Base-by-base conservation (phyloP, 2,797 vertebrate species). In the Eremophila alpestris region DNA sequence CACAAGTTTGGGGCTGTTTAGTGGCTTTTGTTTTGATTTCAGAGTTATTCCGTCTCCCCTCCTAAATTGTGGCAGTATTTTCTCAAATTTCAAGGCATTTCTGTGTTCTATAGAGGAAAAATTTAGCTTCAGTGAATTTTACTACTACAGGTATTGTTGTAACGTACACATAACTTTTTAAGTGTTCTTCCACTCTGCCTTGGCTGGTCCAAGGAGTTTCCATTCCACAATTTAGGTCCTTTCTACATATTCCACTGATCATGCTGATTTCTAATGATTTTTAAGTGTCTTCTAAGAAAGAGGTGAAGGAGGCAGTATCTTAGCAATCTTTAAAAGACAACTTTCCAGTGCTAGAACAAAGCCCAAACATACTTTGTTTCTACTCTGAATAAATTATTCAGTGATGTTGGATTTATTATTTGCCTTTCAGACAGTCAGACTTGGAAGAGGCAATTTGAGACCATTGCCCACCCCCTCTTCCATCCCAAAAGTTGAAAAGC, bases 31-130 rank as follows among this genome's bases (percentile, higher is more conserved):
- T 7, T 79, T 65, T 29, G 5, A 7, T 51, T n/a, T 45, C 17
- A 43, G 38, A 27, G 11, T 15, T 41, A 9, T 16, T 32, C 4
- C 0, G 0, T 40, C 3, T 4, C 2, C 8, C 3, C 1, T 58
- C 5, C 2, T 21, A 20, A 29, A 43, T 26, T 24, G 34, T n/a
- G 8, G 10, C 6, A 48, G 7, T 3, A 17, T 88, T 88, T 94
- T 82, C 11, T 73, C 21, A 52, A 34, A 16, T 86, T 16, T 71
- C 16, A n/a, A 48, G 13, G 16, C 5, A 32, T 83, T 91, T 89
- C 36, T 81, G 15, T 59, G 29, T 76, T 13, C 18, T 69, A 13
- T 7, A 49, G 18, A 49, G 20, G 26, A 52, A 81, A 81, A 62
- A n/a, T 3, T 22, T 16, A 52, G 4, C 36, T 81, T 86, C 48